These are phyloP conservation scores for Ormyrus labotus DNA, from an alignment of 2,888 invertebrate species.

Conservation along the genomic window DNA sequence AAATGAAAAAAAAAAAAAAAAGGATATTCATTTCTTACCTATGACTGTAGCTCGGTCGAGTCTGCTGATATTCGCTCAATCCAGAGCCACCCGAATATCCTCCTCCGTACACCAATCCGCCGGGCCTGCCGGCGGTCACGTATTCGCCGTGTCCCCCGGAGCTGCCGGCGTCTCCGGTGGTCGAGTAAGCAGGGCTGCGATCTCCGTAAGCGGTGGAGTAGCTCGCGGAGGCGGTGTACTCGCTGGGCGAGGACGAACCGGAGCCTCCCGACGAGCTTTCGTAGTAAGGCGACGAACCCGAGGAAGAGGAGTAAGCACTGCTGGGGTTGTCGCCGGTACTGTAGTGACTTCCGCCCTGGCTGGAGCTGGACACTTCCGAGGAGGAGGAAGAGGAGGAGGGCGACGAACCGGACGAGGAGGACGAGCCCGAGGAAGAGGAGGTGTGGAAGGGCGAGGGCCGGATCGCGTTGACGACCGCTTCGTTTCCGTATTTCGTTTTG, in stretches of 20 bases:
- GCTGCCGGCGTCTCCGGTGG: not conserved
- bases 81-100: constrained; percentile 3
- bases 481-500: constrained; percentile 56
- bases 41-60: constrained; percentile 36
- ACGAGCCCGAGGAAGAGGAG: constrained; percentile 2
- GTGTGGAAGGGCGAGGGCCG: constrained; percentile 9
- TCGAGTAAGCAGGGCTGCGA: not conserved
- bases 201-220: constrained; percentile 12
- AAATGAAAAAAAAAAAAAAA: too few relatives aligned
- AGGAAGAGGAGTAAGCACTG: not conserved
- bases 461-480: constrained; percentile 41
- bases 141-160: constrained; percentile 20
- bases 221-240: constrained; percentile 32
- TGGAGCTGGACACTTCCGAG: not conserved
- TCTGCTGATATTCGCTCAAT: constrained; percentile 21
- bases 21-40: constrained; percentile 7
- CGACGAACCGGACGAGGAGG: not conserved
- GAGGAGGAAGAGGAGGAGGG: constrained; percentile 11
- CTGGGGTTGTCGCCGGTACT: not conserved
- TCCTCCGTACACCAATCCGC: not conserved
- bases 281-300: too few relatives aligned
- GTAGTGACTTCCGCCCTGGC: not conserved
- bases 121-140: not conserved
- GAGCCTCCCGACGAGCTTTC: too few relatives aligned
- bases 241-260: not conserved